A percentile compares a stretch with the other conserved stretches of the same genome.
These are phyloP conservation scores for Holacanthus passer DNA, from an alignment of 2,113 vertebrate species.

Conservation along the genomic window DNA sequence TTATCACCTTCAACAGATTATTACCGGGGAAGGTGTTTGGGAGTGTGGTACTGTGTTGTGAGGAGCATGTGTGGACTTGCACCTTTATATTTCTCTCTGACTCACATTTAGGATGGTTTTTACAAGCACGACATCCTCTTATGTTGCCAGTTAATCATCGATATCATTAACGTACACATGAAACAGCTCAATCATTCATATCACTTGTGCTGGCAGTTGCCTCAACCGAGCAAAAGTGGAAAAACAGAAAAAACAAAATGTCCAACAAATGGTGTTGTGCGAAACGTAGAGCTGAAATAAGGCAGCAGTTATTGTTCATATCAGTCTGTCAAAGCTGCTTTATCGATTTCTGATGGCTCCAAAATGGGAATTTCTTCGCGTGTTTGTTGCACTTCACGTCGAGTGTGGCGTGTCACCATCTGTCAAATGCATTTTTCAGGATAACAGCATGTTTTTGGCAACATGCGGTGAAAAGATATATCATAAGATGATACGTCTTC, in stretches of 20 bases:
- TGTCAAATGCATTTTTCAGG: conserved; percentile 15
- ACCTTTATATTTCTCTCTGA: conserved; percentile 33
- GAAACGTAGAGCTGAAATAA: background rate
- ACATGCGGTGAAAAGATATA: background rate
- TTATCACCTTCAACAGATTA: conserved; percentile 73
- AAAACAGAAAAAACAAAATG: conserved; percentile 10
- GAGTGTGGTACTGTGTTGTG: conserved; percentile 42
- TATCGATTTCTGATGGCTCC: background rate
- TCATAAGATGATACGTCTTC: background rate
- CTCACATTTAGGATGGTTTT: conserved; percentile 7
- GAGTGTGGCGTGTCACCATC: conserved; percentile 19
- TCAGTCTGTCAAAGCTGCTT: conserved; percentile 6
- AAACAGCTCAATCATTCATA: conserved; percentile 1
- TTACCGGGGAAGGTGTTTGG: conserved; percentile 67
- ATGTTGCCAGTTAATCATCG: conserved; percentile 25
- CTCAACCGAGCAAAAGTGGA: background rate
- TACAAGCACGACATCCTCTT: background rate
- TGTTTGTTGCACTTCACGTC: background rate
- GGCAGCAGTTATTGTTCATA: background rate
- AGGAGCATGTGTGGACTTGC: conserved; percentile 63
- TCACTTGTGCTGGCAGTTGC: conserved; percentile 8
- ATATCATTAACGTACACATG: background rate
- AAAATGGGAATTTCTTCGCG: background rate
- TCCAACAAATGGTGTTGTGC: background rate
- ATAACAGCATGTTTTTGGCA: conserved; percentile 11